A percentile compares a stretch with the other conserved stretches of the same genome.
These are phyloP conservation scores for Diuraphis noxia DNA, from an alignment of 1,140 invertebrate species.

Conservation along the genomic window DNA sequence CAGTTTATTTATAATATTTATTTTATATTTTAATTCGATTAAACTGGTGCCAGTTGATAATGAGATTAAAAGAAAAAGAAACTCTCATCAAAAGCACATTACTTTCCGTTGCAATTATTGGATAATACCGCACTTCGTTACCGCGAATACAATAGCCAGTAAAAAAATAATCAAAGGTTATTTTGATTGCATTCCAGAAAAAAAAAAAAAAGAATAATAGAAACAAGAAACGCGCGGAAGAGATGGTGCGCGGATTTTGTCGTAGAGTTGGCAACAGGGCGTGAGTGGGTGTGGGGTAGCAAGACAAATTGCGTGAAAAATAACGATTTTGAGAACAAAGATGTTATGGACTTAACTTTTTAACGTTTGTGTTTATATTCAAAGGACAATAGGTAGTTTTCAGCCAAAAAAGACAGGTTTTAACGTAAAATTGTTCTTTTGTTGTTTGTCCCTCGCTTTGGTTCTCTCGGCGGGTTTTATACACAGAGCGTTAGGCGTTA, in stretches of 20 bases:
- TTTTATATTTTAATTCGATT: neutral
- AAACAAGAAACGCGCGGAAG: neutral
- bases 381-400: conserved; percentile 48
- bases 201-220: neutral
- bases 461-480: neutral
- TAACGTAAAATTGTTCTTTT: conserved; percentile 43
- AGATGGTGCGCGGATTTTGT: neutral
- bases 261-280: neutral
- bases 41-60: conserved; percentile 11
- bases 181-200: conserved; percentile 38
- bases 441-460: conserved; percentile 4
- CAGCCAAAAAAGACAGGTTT: conserved; percentile 38
- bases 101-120: neutral
- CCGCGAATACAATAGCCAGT: conserved; percentile 11
- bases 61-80: neutral
- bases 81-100: conserved; percentile 39
- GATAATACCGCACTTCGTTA: neutral
- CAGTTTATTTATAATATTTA: neutral
- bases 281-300: neutral
- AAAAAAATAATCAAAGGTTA: neutral
- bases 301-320: conserved; percentile 48
- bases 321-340: conserved; percentile 50
- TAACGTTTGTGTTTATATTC: conserved; percentile 32
- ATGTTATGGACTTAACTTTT: conserved; percentile 45
- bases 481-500: neutral